Base-by-base conservation (phyloP, 2,888 invertebrate genomes). In the Lobophora halterata region DNA sequence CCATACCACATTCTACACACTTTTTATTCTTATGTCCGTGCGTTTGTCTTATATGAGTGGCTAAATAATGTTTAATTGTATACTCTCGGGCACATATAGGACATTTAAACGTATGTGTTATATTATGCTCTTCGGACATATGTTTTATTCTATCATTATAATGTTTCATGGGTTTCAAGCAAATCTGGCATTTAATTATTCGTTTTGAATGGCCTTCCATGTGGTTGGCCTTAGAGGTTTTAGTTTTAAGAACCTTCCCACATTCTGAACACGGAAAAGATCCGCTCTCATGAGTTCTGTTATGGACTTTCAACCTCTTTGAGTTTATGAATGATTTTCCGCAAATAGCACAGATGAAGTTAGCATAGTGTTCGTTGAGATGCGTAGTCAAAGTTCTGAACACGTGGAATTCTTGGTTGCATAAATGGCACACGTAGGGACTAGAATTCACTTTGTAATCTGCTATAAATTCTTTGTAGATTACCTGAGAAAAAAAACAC, bases 341-440 rank as follows among this genome's bases (percentile, higher is more conserved):
- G 46, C 89, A 89, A 1, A 87, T 76, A 39, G 81, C 79, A 47
- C 89, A 89, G 13, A 88, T 83, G 26, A 80, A 87, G 18, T 83
- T 82, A 0, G 81, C 78, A 35, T 86, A 88, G 23, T 89, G 88
- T 14, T 80, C 82, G 26, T 88, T 89, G 13, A 89, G 49, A 56
- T 89, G 89, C 1, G 72, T 78, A 0, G 83, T 82, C 2, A 85
- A 40, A 0, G 76, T 77, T 13, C 83, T 58, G 33, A 85, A 85
- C 0, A 82, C 82, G 26, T 85, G 83, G 19, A 80, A 85, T 17
- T 79, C 66, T 18, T 58, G 56, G 0, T 60, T 49, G 21, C 85
- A 85, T 5, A 83, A 39, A 38, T 83, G 85, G 28, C 85, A 85
- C 0, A 60, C 46, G 29, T 71, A 83, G 0, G 83, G 83, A 30